Percentiles rank a stretch among this genome's conserved stretches.
Conservation (phyloP, 1,140 invertebrate species). For the Pantala flavescens region DNA sequence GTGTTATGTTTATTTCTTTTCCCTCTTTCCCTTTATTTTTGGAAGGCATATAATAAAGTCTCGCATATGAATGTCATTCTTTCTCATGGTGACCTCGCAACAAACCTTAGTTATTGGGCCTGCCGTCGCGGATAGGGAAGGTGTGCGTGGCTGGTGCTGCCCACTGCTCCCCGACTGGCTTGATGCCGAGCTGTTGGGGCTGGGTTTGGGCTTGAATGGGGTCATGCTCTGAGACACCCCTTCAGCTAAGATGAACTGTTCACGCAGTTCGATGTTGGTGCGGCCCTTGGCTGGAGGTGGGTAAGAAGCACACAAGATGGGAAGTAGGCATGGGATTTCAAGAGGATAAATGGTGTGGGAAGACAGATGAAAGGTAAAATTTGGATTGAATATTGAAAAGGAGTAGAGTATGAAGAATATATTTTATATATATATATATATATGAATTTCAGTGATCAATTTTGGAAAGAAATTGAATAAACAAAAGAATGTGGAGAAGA, state of each 20-base stretch:
- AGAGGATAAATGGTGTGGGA: slow-evolving; percentile 11
- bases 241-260: slow-evolving; percentile 96
- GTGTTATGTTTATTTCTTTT: too few relatives aligned
- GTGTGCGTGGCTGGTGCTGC: slow-evolving; percentile 15
- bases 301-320: slow-evolving; percentile 33
- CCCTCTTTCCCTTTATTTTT: too few relatives aligned
- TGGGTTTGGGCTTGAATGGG: slow-evolving; percentile 82
- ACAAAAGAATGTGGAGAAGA: too few relatives aligned
- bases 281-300: slow-evolving; percentile 88
- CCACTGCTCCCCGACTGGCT: slow-evolving; percentile 43
- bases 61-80: too few relatives aligned
- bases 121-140: slow-evolving; percentile 42
- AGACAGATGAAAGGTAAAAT: too few relatives aligned
- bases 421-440: too few relatives aligned
- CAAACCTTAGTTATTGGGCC: slow-evolving; percentile 91
- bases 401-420: background rate
- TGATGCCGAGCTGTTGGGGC: slow-evolving; percentile 54
- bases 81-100: background rate
- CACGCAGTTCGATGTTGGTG: slow-evolving; percentile 96
- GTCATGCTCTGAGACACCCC: slow-evolving; percentile 96
- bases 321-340: slow-evolving; percentile 26
- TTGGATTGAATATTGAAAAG: background rate
- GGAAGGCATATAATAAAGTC: too few relatives aligned
- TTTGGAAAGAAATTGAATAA: too few relatives aligned
- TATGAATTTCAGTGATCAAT: too few relatives aligned